Evolutionary conservation across 2,797 vertebrate species (phyloP), one percentile per base, ranked within the genome.

Genomic region (Bradypodion pumilum): DNA sequence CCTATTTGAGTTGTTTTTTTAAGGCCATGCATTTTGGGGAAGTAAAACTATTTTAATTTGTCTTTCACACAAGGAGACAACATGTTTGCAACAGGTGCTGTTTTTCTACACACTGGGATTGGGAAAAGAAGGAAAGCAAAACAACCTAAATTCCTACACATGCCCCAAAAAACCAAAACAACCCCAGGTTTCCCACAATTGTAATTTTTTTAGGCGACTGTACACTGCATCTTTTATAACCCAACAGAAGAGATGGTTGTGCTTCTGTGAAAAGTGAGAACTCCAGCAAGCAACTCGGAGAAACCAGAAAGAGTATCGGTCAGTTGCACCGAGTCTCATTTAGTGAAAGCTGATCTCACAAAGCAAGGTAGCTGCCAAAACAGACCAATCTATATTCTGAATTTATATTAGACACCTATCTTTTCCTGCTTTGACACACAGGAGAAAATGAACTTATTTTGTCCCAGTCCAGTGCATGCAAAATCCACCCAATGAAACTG

Each of bases 261-360:
- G 27, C 37, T 59, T 77, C 1, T 21, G 32, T 44, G 35, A 74
- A 76, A 89, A 91, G 66, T 44, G 23, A 85, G 23, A 32, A 13
- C 44, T 35, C 23, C 5, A 72, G 27, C 27, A 5, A 69, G n/a
- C n/a, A n/a, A n/a, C n/a, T 42, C 5, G 5, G n/a, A 52, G 7
- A 68, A 29, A 42, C 21, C 84, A 62, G 59, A 44, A 0, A 75
- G 52, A 73, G 63, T 74, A 78, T 63, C 35, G 49, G 1, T 15
- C n/a, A 66, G 84, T 77, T 88, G 85, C 78, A 80, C n/a, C n/a
- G 87, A 88, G 74, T 78, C 29, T 72, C 21, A 90, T 80, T 76
- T 76, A 68, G 35, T 69, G 83, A 89, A 90, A 89, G 86, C 66
- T 86, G 70, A 78, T 13, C 56, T 60, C 77, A 21, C 10, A 29